Evolutionary conservation across 1,140 invertebrate genomes (phyloP).

Genomic region (Atopsyche davidsoni): DNA sequence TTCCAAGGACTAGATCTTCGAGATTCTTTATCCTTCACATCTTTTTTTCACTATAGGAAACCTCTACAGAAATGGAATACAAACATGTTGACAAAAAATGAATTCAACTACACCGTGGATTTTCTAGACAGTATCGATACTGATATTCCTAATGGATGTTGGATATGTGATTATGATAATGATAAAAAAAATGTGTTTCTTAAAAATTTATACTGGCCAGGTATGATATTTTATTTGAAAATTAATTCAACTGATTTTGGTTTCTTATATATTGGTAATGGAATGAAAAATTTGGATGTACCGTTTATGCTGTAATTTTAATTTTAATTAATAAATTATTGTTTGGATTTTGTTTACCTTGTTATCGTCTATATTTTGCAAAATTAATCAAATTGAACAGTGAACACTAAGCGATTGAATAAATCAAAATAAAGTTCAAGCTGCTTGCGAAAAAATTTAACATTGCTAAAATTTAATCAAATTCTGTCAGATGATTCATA

Average conservation of each 20-base stretch:
- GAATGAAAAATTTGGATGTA: conserved; percentile 65
- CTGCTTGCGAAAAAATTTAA: too few species aligned
- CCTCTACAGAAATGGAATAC: conserved; percentile 64
- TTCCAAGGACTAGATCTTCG: conserved; percentile 56
- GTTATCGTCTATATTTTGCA: too few species aligned
- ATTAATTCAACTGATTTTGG: conserved; percentile 59
- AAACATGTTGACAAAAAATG: conserved; percentile 60
- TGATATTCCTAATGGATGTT: conserved; percentile 59
- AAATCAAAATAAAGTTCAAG: too few species aligned
- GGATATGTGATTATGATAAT: conserved; percentile 55
- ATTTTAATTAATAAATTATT: too few species aligned
- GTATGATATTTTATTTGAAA: conserved; percentile 67
- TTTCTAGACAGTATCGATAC: conserved; percentile 67
- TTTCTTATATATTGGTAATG: conserved; percentile 65
- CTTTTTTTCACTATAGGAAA: conserved; percentile 60
- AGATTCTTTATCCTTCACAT: conserved; percentile 58
- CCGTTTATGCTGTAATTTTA: conserved; percentile 60
- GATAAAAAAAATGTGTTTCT: conserved; percentile 53
- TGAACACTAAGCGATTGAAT: too few species aligned
- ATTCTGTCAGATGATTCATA: too few species aligned
- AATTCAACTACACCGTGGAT: conserved; percentile 73
- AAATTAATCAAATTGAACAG: too few species aligned
- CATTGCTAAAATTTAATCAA: too few species aligned
- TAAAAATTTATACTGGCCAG: conserved; percentile 67
- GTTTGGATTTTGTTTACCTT: too few species aligned